Base-by-base conservation (phyloP, 2,888 invertebrate species). In the Liopterus haemorrhoidalis region DNA sequence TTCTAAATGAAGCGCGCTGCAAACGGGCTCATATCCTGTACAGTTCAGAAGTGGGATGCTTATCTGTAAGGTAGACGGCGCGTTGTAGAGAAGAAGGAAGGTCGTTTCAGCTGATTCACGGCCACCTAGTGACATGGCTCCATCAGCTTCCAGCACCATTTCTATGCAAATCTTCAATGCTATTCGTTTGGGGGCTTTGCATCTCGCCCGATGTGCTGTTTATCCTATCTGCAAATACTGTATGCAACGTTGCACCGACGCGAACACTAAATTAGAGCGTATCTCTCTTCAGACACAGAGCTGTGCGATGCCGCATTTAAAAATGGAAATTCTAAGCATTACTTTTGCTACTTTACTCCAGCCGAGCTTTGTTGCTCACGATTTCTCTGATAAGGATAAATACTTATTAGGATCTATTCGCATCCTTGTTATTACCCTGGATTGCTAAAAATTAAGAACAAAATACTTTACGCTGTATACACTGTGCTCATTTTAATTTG, bases 71-170 rank as follows among this genome's bases (percentile, higher is more conserved):
- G 18, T 14, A 3, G 14, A 15, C 16, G 31, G 25, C 16, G 30
- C 16, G 19, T 16, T 8, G 40, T 19, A 41, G 38, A 30, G 41
- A 41, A 45, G 41, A 41, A 46, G 33, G n/a, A n/a, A n/a, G 35
- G 56, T 54, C 54, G 56, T 59, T 59, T 52, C 55, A 52, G 55
- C 64, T 67, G 67, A 67, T 67, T 66, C 66, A 67, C 64, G 63
- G 61, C 58, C 63, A 66, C 66, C 65, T 64, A 64, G 66, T 67
- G 67, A 67, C 67, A 64, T 59, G 64, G 59, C 63, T 67, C 65
- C 67, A 66, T 67, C 67, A 66, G 65, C 62, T 57, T 54, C 46
- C 44, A 55, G 52, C 54, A 59, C 64, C 64, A 65, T 67, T 66
- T 66, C 67, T 65, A 66, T 67, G 67, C 65, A 65, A 67, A 67